Evolutionary conservation across 2,113 vertebrate genomes (phyloP), one percentile per base, ranked within the genome.

Genomic region (Rhinichthys klamathensis): DNA sequence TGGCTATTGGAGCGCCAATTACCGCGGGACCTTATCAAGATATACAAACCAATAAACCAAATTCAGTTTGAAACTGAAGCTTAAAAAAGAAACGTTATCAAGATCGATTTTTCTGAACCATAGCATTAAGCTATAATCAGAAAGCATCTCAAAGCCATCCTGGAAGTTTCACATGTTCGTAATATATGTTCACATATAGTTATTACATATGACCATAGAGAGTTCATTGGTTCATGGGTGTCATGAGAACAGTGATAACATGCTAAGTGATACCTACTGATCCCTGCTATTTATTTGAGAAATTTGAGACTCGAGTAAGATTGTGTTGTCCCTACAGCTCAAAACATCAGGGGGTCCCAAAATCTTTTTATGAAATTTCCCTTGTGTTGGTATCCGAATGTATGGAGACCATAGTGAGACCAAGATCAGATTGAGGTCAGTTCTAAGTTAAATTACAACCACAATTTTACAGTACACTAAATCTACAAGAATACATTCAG

Each of bases 201-300:
- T 58, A 30, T 58, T 78, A 30, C 16, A 56, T 25, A 72, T n/a
- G 80, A 35, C 27, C 30, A 35, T 16, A 15, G 65, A 56, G 63
- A 82, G 65, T 82, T 82, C 60, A 82, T 21, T 41, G 80, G 80
- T 54, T 82, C 80, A 70, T 35, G 8, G 38, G 78, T 65, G 49
- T 80, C 60, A 79, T 61, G 21, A 81, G 41, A 81, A 56, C 67
- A 82, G 56, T 82, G 32, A 82, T 49, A 70, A 70, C 63, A 70
- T 15, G 65, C 49, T 56, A 69, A 56, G 49, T 25, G 30, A 56
- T 38, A 82, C 65, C 65, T 38, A 56, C 27, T 72, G 13, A 56
- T 72, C 65, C 23, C 49, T 58, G 80, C 65, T 82, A n/a, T 82
- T 72, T 21, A 82, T 82, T 56, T 35, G 49, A 82, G 61, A 82